Conservation (phyloP, 2,113 vertebrate genomes). For the Onychostoma macrolepis region DNA sequence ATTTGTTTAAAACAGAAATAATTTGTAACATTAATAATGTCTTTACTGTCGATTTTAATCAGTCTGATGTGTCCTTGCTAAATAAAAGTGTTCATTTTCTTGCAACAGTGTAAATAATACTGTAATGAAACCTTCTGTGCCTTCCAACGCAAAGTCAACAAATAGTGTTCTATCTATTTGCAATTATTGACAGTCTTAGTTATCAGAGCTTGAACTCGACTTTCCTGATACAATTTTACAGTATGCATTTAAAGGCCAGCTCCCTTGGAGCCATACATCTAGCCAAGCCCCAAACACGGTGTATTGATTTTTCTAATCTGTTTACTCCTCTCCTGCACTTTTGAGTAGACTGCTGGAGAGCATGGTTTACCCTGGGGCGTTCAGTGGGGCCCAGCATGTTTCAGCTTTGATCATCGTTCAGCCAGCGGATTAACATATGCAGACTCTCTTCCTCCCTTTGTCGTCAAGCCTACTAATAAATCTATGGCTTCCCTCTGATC, state of each 20-base stretch:
- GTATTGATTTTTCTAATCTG: slow-evolving; percentile 75
- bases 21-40: not conserved
- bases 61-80: not conserved
- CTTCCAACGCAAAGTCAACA: not conserved
- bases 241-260: slow-evolving; percentile 44
- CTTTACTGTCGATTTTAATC: not conserved
- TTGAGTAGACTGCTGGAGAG: slow-evolving; percentile 74
- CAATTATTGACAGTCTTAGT: not conserved
- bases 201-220: not conserved
- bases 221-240: slow-evolving; percentile 27
- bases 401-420: slow-evolving; percentile 83
- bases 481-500: slow-evolving; percentile 67
- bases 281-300: slow-evolving; percentile 59
- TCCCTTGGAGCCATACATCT: slow-evolving; percentile 53
- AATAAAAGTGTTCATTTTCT: not conserved
- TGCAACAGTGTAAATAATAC: slow-evolving; percentile 1
- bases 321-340: slow-evolving; percentile 74
- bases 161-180: not conserved
- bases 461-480: slow-evolving; percentile 75
- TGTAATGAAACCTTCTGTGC: not conserved
- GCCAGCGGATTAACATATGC: slow-evolving; percentile 82
- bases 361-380: slow-evolving; percentile 81
- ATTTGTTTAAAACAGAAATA: not conserved
- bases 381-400: slow-evolving; percentile 83
- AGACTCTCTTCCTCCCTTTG: slow-evolving; percentile 78